phyloP scores from a whole-genome alignment of 2,888 invertebrate genomes.

The Platycheirus albimanus region DNA sequence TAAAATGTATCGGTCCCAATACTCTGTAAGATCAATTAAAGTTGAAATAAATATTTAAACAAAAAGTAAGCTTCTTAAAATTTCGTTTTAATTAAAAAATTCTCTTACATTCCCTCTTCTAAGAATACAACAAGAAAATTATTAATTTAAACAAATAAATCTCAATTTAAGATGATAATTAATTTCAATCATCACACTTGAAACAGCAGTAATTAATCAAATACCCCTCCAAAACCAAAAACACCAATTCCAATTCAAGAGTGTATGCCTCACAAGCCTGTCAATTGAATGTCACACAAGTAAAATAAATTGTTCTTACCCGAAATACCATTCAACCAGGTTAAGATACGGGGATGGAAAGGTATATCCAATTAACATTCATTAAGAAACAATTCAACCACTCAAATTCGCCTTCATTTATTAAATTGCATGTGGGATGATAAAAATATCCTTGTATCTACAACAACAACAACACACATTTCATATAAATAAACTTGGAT shows the following conservation, averaged over 20 bases:
- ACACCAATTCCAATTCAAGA: not conserved
- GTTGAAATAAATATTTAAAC: no score
- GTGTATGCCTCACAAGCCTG: not conserved
- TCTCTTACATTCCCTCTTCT: no score
- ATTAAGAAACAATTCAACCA: constrained; percentile 21
- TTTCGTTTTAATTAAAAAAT: no score
- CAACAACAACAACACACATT: not conserved
- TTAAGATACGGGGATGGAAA: not conserved
- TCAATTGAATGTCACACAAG: constrained; percentile 4
- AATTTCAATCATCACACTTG: not conserved
- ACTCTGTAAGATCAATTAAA: no score
- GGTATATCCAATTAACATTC: constrained; percentile 35
- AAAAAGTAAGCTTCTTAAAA: no score
- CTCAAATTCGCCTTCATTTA: constrained; percentile 15
- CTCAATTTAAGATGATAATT: not conserved
- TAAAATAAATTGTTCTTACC: constrained; percentile 20
- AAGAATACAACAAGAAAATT: no score
- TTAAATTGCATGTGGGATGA: constrained; percentile 8
- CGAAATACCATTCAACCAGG: not conserved
- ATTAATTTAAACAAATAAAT: not conserved
- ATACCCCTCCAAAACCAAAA: not conserved
- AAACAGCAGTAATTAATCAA: not conserved
- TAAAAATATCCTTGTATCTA: not conserved
- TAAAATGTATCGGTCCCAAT: no score
- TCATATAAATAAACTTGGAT: not conserved